A percentile compares a stretch with the other conserved stretches of the same genome.
Conservation (phyloP, 2,797 vertebrate species). For the Helarctos malayanus region DNA sequence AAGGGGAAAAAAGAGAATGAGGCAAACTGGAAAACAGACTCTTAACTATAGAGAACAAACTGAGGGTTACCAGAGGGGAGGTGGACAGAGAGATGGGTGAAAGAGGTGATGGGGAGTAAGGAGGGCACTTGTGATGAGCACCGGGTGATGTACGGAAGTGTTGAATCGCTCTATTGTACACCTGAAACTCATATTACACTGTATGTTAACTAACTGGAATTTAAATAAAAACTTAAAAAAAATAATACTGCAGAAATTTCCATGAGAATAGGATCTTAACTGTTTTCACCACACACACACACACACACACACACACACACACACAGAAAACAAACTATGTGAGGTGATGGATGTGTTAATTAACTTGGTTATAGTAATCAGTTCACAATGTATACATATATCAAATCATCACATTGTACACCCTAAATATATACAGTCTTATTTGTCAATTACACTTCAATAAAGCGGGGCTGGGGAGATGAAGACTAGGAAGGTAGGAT, state of each 20-base stretch:
- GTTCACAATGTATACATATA: not conserved
- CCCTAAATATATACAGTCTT: not conserved
- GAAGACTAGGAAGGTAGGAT: not conserved
- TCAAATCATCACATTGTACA: not conserved
- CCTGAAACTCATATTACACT: not conserved
- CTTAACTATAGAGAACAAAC: not conserved
- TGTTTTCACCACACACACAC: not conserved
- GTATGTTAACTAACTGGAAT: not conserved
- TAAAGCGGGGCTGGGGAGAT: not conserved
- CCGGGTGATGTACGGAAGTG: too few relatives aligned
- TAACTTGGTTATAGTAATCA: not conserved
- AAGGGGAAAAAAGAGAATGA: not conserved
- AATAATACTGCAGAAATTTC: not conserved
- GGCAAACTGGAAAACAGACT: not conserved
- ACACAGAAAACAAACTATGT: not conserved
- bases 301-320: not conserved
- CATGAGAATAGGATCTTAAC: not conserved
- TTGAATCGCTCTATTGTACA: not conserved
- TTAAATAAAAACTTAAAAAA: not conserved
- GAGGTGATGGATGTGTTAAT: not conserved
- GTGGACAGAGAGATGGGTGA: not conserved
- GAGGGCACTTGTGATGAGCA: not conserved
- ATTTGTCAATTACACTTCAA: not conserved
- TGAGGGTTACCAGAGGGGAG: not conserved
- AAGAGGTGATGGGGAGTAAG: not conserved